These are phyloP conservation scores for Philonicus albiceps DNA, from an alignment of 2,888 invertebrate genomes.

Conservation along the genomic window DNA sequence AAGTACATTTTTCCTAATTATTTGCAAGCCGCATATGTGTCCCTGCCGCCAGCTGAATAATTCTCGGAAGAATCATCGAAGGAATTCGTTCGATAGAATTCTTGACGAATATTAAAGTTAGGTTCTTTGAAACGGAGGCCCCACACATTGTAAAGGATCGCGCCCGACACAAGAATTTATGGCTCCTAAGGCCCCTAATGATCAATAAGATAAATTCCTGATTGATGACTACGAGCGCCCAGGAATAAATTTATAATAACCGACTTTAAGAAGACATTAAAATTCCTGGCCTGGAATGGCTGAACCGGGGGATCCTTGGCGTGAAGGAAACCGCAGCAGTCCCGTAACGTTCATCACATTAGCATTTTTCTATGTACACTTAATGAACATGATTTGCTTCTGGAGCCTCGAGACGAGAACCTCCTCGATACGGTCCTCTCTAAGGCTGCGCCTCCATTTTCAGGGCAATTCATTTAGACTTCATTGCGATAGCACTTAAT, in stretches of 20 bases:
- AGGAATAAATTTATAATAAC: conserved; percentile 40
- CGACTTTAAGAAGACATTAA: conserved; percentile 39
- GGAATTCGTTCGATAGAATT: not conserved
- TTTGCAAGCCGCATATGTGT: not conserved
- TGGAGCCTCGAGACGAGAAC: not conserved
- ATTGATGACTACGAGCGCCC: conserved; percentile 16
- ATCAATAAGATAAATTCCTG: conserved; percentile 38
- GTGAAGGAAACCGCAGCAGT: not conserved
- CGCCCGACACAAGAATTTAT: not conserved
- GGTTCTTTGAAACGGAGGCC: not conserved
- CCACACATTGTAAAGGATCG: not conserved
- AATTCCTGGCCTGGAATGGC: conserved; percentile 4
- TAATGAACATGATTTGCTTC: conserved; percentile 26
- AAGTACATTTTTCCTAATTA: not conserved
- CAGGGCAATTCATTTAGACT: conserved; percentile 19
- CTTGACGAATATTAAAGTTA: not conserved
- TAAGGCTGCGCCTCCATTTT: not conserved
- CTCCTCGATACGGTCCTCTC: not conserved
- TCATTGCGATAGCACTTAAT: conserved; percentile 25
- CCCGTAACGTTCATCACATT: conserved; percentile 6
- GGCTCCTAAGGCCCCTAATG: not conserved
- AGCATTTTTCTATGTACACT: conserved; percentile 29
- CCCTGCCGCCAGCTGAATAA: not conserved
- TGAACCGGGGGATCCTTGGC: not conserved
- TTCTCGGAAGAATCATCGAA: not conserved